Conservation (phyloP, 2,888 invertebrate species). For the Pseudoips prasinana region DNA sequence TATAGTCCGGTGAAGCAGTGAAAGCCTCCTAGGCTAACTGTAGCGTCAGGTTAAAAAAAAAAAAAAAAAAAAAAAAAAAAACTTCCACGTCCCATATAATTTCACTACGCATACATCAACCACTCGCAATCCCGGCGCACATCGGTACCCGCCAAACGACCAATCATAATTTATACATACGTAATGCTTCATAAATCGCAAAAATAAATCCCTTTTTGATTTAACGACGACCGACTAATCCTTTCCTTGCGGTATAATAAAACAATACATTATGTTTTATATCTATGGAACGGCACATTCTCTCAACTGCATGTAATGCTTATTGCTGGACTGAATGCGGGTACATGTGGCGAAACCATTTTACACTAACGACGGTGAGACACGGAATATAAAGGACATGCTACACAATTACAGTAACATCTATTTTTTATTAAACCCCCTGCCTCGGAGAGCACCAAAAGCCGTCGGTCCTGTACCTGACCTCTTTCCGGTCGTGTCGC, state of each 20-base stretch:
- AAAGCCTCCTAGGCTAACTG: too few relatives aligned
- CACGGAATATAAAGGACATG: constrained; percentile 36
- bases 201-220: constrained; percentile 57
- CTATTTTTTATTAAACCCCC: too few relatives aligned
- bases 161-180: constrained; percentile 66
- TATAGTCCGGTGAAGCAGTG: too few relatives aligned
- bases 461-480: too few relatives aligned
- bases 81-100: constrained; percentile 70
- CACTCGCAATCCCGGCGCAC: constrained; percentile 61
- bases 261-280: constrained; percentile 47
- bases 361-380: constrained; percentile 46
- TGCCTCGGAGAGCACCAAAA: too few relatives aligned
- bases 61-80: too few relatives aligned
- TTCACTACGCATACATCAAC: constrained; percentile 72
- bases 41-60: too few relatives aligned
- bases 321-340: constrained; percentile 28
- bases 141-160: constrained; percentile 59
- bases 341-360: constrained; percentile 39
- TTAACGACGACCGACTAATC: constrained; percentile 53
- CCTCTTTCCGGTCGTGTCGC: too few relatives aligned
- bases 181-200: constrained; percentile 59
- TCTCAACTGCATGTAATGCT: constrained; percentile 43
- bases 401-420: constrained; percentile 8
- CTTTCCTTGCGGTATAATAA: constrained; percentile 45
- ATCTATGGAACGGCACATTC: constrained; percentile 46